Base-by-base conservation (phyloP, 2,888 invertebrate species). In the Coelinius sp. region DNA sequence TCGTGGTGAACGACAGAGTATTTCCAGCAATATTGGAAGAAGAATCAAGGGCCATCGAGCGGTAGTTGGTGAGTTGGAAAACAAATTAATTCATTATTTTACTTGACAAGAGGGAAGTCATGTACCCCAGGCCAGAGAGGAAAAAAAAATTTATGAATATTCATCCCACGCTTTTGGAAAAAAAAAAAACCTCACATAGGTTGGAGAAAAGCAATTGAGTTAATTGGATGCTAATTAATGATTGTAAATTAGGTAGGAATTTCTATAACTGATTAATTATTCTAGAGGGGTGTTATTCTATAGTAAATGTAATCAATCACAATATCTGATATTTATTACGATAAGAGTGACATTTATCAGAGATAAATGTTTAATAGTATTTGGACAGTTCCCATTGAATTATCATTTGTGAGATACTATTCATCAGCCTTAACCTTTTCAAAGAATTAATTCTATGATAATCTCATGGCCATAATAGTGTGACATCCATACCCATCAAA, bases 41-140 rank as follows among this genome's bases (percentile, higher is more conserved):
- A 89, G 94, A 70, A 92, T 94, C 80, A 95, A 95, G 88, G 91
- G 93, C 52, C 93, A 93, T 82, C 89, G 94, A 76, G 93, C 94
- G 75, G 90, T 92, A 75, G 91, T 93, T 82, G 94, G 95, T 95
- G 83, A 92, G 92, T 49, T n/a, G n/a, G n/a, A 20, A 20, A 20
- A 49, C 14, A 49, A 49, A 49, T 20, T 49, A 2, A 20, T 20
- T 49, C 20, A 20, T 46, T 46, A 46, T 17, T 46, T 46, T 46
- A 46, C 5, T 44, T n/a, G 44, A n/a, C n/a, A n/a, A 44, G 44
- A 14, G 44, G 44, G 6, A 14, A 44, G n/a, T n/a, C 6, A 2
- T 17, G 31, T 31, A 31, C 4, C 14, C n/a, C n/a, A n/a, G n/a
- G n/a, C 1, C n/a, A 44, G 14, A 14, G 41, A 8, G n/a, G n/a